Conservation (phyloP, 2,113 vertebrate genomes). For the Gallinago undulata region DNA sequence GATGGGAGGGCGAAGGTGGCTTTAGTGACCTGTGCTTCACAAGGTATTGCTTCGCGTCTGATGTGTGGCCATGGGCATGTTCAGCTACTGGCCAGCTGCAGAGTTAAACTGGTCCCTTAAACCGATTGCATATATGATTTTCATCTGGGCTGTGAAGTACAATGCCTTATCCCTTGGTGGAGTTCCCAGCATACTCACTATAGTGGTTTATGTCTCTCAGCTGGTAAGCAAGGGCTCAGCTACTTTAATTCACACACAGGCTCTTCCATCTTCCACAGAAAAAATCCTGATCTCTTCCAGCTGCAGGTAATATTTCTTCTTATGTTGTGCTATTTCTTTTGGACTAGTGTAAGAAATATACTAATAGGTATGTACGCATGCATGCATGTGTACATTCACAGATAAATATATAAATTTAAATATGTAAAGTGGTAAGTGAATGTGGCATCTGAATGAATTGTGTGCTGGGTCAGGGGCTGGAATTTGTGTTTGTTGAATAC, state of each 20-base stretch:
- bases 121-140: neutral
- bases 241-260: neutral
- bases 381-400: neutral
- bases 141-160: neutral
- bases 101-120: neutral
- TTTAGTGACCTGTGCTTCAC: neutral
- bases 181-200: neutral
- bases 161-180: neutral
- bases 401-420: neutral
- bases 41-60: neutral
- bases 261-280: neutral
- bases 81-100: neutral
- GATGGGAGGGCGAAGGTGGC: neutral
- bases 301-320: neutral
- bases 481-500: neutral
- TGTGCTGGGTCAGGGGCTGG: neutral
- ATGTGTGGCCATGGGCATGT: neutral
- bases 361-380: fast-evolving
- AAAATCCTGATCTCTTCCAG: neutral
- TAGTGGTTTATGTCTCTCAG: constrained; percentile 5
- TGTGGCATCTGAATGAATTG: neutral
- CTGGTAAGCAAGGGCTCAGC: neutral
- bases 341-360: neutral
- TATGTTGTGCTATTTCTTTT: neutral
- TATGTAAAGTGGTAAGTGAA: neutral